Base-by-base conservation (phyloP, 2,797 vertebrate species). In the Myripristis murdjan region DNA sequence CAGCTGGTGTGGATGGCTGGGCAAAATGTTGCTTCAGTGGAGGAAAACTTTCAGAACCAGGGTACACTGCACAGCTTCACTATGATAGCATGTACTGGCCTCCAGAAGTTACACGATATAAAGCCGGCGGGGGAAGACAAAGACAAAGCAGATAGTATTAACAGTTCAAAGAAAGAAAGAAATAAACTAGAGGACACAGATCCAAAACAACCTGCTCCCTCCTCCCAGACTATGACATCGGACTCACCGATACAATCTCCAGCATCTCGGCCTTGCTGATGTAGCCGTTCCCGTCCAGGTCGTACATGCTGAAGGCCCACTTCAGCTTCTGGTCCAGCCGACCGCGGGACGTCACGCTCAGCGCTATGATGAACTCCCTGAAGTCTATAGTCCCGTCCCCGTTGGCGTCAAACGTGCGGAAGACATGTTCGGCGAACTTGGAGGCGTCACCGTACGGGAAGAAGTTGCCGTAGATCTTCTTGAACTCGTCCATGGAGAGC, bases 381-480 rank as follows among this genome's bases (percentile, higher is more conserved):
- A 99, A 99, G 91, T 99, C 98, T 82, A 99, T 99, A 9, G 98
- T 99, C 56, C 96, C 97, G 0, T 99, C 98, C 4, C 97, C 96
- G 0, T 99, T 99, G 77, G 98, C 97, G 0, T 99, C 98, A 0
- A 99, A 99, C 20, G 98, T 99, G 81, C 98, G 97, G 94, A 99
- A 99, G 80, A 99, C 98, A 0, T 99, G 98, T 79, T 99, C 98
- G 0, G 98, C 98, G 47, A 99, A 99, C 88, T 99, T 99, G 85
- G 98, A 99, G 80, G 98, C 98, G 57, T 99, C 98, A 83, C 98
- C 98, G 0, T 99, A 99, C 22, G 98, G 98, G 94, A 99, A 99
- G 94, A 99, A 99, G 96, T 99, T 99, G 87, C 97, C 97, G 5
- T 99, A 99, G 87, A 99, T 99, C 95, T 99, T 99, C 96, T 99